Evolutionary conservation across 2,113 vertebrate genomes (phyloP), one percentile per base, ranked within the genome.

Genomic region (Sylvicapra grimmia): DNA sequence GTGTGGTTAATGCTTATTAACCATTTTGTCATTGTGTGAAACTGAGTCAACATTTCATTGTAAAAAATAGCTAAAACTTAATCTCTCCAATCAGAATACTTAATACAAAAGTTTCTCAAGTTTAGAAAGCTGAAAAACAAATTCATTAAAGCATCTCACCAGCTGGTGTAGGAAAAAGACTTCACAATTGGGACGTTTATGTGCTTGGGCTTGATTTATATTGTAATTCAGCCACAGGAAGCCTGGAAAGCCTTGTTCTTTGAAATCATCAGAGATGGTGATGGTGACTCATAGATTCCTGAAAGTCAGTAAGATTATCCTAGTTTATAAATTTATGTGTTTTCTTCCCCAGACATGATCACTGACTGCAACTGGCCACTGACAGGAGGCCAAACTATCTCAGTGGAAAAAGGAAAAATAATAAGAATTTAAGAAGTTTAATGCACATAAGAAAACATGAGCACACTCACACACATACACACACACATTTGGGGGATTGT

Each of bases 231-330:
- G 68, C 89, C 54, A 63, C 23, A 40, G 18, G 27, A 96, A 68
- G 23, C 53, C 58, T 91, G 51, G 82, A 82, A 96, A 93, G 77
- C 6, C 44, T 96, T 77, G n/a, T 86, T 97, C 63, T 96, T 93
- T 90, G 86, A 82, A 96, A 47, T 96, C 59, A 86, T 89, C 80
- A 89, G 59, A 91, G 61, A 82, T 25, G 65, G 23, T 94, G 56
- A 80, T 80, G 56, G 51, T 95, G 97, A 97, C 88, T 97, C 95
- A 97, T 21, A 86, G 29, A 93, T 96, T 97, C 86, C 96, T 94
- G 84, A 89, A 96, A 96, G 63, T 68, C 89, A 82, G 21, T 68
- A 87, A 93, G 27, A 90, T 97, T 56, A 94, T 21, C 49, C 72
- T 96, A 14, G 21, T 82, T 96, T 86, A 75, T 77, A 91, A 85